Percentiles rank a stretch among this genome's conserved stretches.
Conservation (phyloP, 2,113 vertebrate genomes). For the Gallinago media region DNA sequence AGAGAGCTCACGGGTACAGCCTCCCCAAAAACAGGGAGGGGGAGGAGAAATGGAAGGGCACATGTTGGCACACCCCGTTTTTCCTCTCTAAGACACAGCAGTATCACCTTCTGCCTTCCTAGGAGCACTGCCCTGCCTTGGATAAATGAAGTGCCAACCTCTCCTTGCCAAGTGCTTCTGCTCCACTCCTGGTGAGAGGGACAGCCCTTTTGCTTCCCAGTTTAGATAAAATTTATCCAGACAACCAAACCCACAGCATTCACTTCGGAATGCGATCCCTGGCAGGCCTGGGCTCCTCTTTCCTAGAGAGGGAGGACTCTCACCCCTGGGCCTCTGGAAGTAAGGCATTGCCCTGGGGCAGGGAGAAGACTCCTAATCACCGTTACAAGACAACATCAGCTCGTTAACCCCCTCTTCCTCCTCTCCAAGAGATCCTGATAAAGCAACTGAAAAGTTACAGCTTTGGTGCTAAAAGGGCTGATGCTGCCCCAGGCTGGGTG, state of each 20-base stretch:
- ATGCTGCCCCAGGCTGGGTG: rapidly evolving
- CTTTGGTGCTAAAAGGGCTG: not conserved
- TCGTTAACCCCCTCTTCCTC: not conserved
- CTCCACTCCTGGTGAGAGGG: not conserved
- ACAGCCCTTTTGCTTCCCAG: not conserved
- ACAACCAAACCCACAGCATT: not conserved
- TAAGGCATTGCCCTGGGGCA: not conserved
- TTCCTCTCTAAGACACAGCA: not conserved
- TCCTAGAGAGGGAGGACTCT: not conserved
- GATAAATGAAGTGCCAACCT: not conserved
- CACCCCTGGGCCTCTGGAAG: not conserved
- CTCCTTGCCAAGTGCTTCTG: not conserved
- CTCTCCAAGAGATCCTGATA: not conserved
- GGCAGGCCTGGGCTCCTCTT: not conserved
- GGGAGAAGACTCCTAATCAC: not conserved
- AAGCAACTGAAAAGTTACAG: not conserved
- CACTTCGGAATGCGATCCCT: rapidly evolving
- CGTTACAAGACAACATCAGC: not conserved
- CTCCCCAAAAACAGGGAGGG: not conserved
- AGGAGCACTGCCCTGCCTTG: not conserved
- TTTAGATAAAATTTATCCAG: not conserved
- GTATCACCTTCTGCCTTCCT: not conserved
- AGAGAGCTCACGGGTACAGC: rapidly evolving
- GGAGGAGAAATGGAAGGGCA: not conserved
- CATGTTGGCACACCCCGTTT: rapidly evolving